Evolutionary conservation across 2,888 invertebrate genomes (phyloP), one percentile per base, ranked within the genome.

Genomic region (Mesoligia furuncula): DNA sequence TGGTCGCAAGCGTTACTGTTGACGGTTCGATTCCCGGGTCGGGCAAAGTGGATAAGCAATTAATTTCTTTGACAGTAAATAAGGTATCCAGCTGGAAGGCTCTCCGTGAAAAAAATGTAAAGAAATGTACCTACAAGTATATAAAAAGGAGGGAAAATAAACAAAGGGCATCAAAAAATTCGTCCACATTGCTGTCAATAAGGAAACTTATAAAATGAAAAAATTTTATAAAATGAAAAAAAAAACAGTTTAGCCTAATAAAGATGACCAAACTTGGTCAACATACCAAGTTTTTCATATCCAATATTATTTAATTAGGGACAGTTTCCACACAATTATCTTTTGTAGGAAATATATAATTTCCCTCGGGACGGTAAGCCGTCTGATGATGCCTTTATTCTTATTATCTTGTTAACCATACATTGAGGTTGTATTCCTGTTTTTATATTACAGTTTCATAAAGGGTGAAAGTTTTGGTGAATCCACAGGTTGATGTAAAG

Each of bases 311-410:
- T 62, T 79, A 71, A 81, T 82, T 83, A 80, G 71, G 80, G 73
- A 80, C 81, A 77, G 70, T 88, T 77, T 79, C 65, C 59, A 83
- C 77, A 69, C 85, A 79, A 88, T 85, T 87, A 82, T 84, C 71
- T 79, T 73, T 79, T 76, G 76, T 80, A 45, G 61, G 75, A 71
- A 65, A 51, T 72, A 73, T 67, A 79, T 88, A 85, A 91, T 92
- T 91, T 92, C 91, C 92, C 91, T 65, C 36, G 89, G 73, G 91
- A 64, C 75, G 13, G 71, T 66, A 73, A 85, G 77, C 73, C 79
- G 65, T 54, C 57, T 65, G 73, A 77, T 79, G 65, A 73, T 73
- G 27, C 9, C 51, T 15, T 77, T 70, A 82, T 51, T 77, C 20
- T 8, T 66, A 72, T 70, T 62, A 83, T 73, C 51, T 66, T 77